Evolutionary conservation across 2,113 vertebrate genomes (phyloP).

Genomic region (Mixornis gularis): DNA sequence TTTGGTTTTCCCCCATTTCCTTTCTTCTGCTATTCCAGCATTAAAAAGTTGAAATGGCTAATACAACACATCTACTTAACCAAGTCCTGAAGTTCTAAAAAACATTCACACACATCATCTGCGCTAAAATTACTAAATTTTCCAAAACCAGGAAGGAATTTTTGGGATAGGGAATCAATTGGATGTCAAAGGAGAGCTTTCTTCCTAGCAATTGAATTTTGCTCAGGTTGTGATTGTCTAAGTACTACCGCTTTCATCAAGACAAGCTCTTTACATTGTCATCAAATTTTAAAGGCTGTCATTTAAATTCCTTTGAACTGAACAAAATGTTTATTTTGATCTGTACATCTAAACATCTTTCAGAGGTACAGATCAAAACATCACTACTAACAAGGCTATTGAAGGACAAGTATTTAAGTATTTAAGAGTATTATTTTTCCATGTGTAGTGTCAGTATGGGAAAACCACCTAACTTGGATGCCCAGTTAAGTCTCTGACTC

Average conservation of each 20-base stretch:
- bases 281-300: neutral
- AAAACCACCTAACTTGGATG: neutral
- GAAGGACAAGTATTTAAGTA: neutral
- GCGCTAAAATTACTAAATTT: neutral
- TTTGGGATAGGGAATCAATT: neutral
- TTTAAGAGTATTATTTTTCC: neutral
- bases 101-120: neutral
- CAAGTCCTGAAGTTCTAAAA: neutral
- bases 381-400: neutral
- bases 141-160: neutral
- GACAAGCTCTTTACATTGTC: neutral
- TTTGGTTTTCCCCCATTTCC: accelerated
- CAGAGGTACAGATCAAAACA: neutral
- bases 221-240: neutral
- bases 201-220: neutral
- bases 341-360: neutral
- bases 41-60: neutral
- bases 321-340: neutral
- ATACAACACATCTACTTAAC: neutral
- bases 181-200: neutral
- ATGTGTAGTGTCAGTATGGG: neutral
- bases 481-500: neutral
- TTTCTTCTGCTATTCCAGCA: neutral
- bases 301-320: neutral
- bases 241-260: neutral